These are phyloP conservation scores for Pteruthius melanotis DNA, from an alignment of 2,113 vertebrate genomes.

Conservation along the genomic window DNA sequence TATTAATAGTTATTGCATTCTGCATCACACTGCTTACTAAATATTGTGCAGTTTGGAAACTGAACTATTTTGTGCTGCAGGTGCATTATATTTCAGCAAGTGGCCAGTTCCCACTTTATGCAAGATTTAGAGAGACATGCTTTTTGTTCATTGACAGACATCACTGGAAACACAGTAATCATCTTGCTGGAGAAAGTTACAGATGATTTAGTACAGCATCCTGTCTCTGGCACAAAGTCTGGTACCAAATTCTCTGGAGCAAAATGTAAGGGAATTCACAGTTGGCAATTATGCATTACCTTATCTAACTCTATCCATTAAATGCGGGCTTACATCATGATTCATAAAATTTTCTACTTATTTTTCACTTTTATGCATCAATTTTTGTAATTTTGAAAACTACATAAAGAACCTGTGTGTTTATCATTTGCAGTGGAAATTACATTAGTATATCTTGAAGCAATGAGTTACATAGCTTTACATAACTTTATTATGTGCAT, in stretches of 20 bases:
- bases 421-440: background rate
- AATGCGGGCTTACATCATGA: background rate
- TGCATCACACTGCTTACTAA: conserved; percentile 52
- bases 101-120: background rate
- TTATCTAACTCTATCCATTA: background rate
- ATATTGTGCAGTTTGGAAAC: conserved; percentile 1
- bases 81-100: background rate
- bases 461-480: background rate
- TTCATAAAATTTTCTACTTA: background rate
- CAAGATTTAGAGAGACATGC: background rate
- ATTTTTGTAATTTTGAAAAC: background rate
- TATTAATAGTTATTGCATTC: conserved; percentile 65
- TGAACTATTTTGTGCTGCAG: background rate
- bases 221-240: background rate
- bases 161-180: background rate
- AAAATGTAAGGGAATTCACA: background rate
- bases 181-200: background rate
- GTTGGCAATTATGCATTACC: background rate
- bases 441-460: background rate
- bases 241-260: background rate
- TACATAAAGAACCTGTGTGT: background rate
- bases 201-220: background rate
- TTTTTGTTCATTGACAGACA: background rate
- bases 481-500: background rate
- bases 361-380: background rate